Conservation (phyloP, 2,888 invertebrate species). For the Drosophila gaucha region DNA sequence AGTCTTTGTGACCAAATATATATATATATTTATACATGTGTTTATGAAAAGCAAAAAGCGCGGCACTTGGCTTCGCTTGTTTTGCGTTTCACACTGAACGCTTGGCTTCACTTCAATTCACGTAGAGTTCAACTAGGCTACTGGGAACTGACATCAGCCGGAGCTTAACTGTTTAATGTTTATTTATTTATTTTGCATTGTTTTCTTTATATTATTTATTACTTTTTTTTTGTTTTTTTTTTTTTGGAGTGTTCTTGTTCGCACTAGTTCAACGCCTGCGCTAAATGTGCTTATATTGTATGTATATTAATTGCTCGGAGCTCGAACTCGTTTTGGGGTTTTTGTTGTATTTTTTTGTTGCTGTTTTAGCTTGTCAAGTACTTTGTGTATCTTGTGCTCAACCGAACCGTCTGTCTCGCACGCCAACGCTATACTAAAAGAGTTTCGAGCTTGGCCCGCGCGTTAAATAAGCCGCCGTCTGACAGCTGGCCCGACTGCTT, state of each 20-base stretch:
- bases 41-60: conserved; percentile 20
- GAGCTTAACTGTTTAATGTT: conserved; percentile 44
- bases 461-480: conserved; percentile 80
- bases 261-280: conserved; percentile 64
- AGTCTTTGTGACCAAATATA: conserved; percentile 56
- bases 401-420: conserved; percentile 81
- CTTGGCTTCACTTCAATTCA: conserved; percentile 70
- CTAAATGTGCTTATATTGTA: conserved; percentile 48
- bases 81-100: conserved; percentile 73
- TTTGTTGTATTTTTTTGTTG: conserved; percentile 1
- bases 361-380: conserved; percentile 43
- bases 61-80: conserved; percentile 47
- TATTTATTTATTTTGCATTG: conserved; percentile 25
- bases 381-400: conserved; percentile 53
- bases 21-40: background rate
- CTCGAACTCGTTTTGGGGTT: conserved; percentile 54
- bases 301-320: conserved; percentile 47
- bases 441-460: conserved; percentile 66
- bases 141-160: conserved; percentile 69
- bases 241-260: conserved; percentile 17
- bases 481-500: conserved; percentile 60
- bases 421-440: conserved; percentile 84
- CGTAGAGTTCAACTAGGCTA: conserved; percentile 53
- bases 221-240: conserved; percentile 27
- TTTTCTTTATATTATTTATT: conserved; percentile 45